Evolutionary conservation across 1,140 invertebrate species (phyloP), one percentile per base, ranked within the genome.

Genomic region (Heterodera schachtii): DNA sequence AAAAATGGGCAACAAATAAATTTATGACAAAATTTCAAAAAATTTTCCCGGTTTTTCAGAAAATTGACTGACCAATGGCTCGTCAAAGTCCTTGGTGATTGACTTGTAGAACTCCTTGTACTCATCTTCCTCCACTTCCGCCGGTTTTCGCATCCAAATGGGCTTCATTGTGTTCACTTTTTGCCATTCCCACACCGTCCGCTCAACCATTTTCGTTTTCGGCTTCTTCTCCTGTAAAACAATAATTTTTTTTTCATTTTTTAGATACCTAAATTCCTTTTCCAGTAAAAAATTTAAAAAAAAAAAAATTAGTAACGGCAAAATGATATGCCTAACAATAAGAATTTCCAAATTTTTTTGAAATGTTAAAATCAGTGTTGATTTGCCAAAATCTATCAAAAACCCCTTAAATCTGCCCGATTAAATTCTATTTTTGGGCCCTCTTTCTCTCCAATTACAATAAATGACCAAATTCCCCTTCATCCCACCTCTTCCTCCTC

Each of bases 171-270:
- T 94, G 90, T 99, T 99, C 84, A 99, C 92, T 21, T 96, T 90
- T 90, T 96, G 94, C 97, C 97, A 99, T 89, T 99, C 97, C 95
- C 96, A 98, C 4, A 96, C 93, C 0, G 97, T 99, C 89, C 98
- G 98, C 70, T 96, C 94, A 0, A 95, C 94, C 90, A 94, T 96
- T 91, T 95, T 97, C 6, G 95, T 88, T 90, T 98, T 97, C 67
- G 94, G 93, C 87, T 95, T 94, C 19, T 85, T 88, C 60, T 94
- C 93, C 76, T 64, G 19, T 19, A 52, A 87, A 64, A n/a, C n/a
- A n/a, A n/a, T n/a, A n/a, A n/a, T n/a, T n/a, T n/a, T n/a, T n/a
- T n/a, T n/a, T n/a, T n/a, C n/a, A n/a, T n/a, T n/a, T n/a, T n/a
- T n/a, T n/a, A n/a, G n/a, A n/a, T n/a, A 31, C 31, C 31, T 31